Percentiles rank a stretch among this genome's conserved stretches.
These are phyloP conservation scores for Catostomus latipinnis DNA, from an alignment of 2,797 vertebrate species.

Conservation along the genomic window DNA sequence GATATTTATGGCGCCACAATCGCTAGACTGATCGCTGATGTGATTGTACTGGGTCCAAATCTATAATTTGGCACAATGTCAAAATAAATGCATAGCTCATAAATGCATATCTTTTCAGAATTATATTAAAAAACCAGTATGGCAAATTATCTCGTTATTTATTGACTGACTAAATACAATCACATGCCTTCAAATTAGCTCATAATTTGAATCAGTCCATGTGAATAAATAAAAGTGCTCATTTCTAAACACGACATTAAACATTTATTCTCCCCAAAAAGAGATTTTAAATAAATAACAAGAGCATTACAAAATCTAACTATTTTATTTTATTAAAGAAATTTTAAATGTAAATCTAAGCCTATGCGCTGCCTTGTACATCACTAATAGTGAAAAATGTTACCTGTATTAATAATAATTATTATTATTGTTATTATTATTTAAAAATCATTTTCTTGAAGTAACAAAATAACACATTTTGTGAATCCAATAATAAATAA, in stretches of 20 bases:
- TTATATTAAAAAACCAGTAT: constrained; percentile 29
- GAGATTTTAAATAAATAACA: constrained; percentile 7
- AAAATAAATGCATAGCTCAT: constrained; percentile 7
- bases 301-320: not conserved
- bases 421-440: too few species aligned
- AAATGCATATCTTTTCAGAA: constrained; percentile 9
- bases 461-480: not conserved
- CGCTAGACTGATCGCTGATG: not conserved
- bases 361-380: too few species aligned
- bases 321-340: too few species aligned
- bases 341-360: too few species aligned
- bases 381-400: too few species aligned
- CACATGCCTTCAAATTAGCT: not conserved
- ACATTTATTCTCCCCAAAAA: not conserved
- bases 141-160: constrained; percentile 33
- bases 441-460: too few species aligned
- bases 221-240: constrained; percentile 20
- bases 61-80: constrained; percentile 25
- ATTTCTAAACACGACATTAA: not conserved
- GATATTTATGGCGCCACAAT: not conserved
- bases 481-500: not conserved
- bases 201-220: constrained; percentile 6
- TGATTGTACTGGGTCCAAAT: not conserved
- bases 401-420: too few species aligned
- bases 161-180: constrained; percentile 22